These are phyloP conservation scores for Netelia fuscicornis DNA, from an alignment of 2,888 invertebrate species.

Conservation along the genomic window DNA sequence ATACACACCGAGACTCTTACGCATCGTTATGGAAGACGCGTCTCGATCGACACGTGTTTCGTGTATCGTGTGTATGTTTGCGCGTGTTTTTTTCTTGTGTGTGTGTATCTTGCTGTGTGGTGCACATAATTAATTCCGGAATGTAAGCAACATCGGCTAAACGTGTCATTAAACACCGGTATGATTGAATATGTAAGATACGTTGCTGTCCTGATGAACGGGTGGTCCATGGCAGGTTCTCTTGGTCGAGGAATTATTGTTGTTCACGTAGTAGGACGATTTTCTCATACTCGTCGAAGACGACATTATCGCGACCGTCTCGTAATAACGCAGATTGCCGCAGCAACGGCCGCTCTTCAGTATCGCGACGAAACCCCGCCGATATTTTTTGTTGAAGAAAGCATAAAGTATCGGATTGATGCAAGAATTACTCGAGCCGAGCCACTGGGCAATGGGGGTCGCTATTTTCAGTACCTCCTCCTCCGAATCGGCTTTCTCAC, in stretches of 20 bases:
- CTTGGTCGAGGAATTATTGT: slow-evolving; percentile 87
- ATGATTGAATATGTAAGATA: slow-evolving; percentile 89
- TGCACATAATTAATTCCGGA: not conserved
- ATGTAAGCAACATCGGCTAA: not conserved
- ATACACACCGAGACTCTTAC: not conserved
- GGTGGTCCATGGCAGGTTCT: slow-evolving; percentile 83
- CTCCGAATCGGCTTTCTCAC: slow-evolving; percentile 88
- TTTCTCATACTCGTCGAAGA: slow-evolving; percentile 94
- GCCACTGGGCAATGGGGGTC: slow-evolving; percentile 96
- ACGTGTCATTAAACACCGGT: slow-evolving; percentile 88
- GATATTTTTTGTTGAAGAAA: slow-evolving; percentile 97
- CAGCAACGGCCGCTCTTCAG: slow-evolving; percentile 94
- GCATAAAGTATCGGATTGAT: slow-evolving; percentile 98
- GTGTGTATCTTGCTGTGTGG: not conserved
- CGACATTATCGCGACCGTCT: slow-evolving; percentile 94
- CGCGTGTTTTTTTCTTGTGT: not conserved
- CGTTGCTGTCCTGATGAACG: slow-evolving; percentile 87
- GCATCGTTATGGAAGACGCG: slow-evolving; percentile 20
- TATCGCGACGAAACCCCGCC: slow-evolving; percentile 95
- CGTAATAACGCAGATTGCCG: slow-evolving; percentile 93
- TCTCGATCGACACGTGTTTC: slow-evolving; percentile 27
- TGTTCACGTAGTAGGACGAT: slow-evolving; percentile 93
- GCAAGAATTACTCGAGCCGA: slow-evolving; percentile 97
- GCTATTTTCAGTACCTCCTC: slow-evolving; percentile 92
- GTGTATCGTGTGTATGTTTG: not conserved